These are phyloP conservation scores for Phallusia fumigata DNA, from an alignment of 23 tunicate genomes.

Conservation along the genomic window DNA sequence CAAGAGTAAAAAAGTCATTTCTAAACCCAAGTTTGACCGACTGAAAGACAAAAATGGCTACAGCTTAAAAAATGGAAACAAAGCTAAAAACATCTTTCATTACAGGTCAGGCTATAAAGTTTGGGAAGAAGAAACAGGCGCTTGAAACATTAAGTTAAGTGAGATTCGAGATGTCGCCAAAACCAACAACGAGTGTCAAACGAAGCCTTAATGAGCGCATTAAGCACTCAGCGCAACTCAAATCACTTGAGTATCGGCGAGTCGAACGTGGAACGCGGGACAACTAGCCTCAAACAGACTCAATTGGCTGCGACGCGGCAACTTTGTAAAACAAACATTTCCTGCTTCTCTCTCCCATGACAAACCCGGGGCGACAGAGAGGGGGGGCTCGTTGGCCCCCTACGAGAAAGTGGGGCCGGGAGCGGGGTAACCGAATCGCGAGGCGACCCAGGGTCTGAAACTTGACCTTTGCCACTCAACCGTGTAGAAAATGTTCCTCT, in stretches of 20 bases:
- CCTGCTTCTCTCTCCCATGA: constrained; percentile 4
- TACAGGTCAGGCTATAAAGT: too few species aligned
- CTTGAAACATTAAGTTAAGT: too few species aligned
- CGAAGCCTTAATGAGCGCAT: not conserved
- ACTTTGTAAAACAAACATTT: constrained; percentile 11
- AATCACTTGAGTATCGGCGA: not conserved
- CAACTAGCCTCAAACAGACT: constrained; percentile 3
- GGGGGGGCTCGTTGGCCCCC: not conserved
- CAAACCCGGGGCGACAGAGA: not conserved
- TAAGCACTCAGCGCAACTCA: not conserved
- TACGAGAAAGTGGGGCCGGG: not conserved
- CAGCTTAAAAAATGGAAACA: too few species aligned
- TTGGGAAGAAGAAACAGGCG: too few species aligned
- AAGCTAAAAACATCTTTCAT: too few species aligned
- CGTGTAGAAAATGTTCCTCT: not conserved
- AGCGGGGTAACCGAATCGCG: not conserved
- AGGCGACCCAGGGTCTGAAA: constrained; percentile 9
- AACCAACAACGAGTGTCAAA: not conserved
- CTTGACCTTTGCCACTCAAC: constrained; percentile 1
- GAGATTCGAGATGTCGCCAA: not conserved
- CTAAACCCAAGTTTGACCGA: too few species aligned
- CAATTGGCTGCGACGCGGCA: constrained; percentile 14
- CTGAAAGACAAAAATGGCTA: too few species aligned
- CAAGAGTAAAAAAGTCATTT: too few species aligned
- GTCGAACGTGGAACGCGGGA: not conserved